Percentiles rank a stretch among this genome's conserved stretches.
These are phyloP conservation scores for Caenorhabditis doughertyi DNA, from an alignment of 2,888 invertebrate genomes.

Conservation along the genomic window DNA sequence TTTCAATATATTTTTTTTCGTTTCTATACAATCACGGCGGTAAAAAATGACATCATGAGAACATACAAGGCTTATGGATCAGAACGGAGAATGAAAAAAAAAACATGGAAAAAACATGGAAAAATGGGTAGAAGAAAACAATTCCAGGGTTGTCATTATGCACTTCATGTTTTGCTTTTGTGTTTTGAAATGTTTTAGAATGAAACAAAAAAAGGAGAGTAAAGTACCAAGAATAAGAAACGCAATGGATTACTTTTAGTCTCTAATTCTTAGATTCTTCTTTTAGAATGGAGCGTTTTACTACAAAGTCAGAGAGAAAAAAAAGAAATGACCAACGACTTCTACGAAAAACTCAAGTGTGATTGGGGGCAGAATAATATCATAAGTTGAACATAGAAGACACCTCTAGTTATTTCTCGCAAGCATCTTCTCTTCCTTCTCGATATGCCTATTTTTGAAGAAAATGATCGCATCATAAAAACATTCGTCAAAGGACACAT, in stretches of 20 bases:
- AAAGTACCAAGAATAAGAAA: constrained; percentile 31
- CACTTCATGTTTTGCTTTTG: constrained; percentile 25
- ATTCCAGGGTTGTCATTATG: constrained; percentile 8
- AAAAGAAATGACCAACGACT: constrained; percentile 19
- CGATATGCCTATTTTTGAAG: constrained; percentile 54
- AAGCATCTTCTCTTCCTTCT: constrained; percentile 21
- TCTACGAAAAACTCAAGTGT: constrained; percentile 39
- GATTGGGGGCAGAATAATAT: constrained; percentile 45
- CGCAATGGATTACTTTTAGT: constrained; percentile 41
- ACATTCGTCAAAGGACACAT: constrained; percentile 64
- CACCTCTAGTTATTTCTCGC: constrained; percentile 26
- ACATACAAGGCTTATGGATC: constrained; percentile 15
- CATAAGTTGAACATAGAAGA: constrained; percentile 48
- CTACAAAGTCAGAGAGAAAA: neutral
- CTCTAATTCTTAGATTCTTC: constrained; percentile 33
- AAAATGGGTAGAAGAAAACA: constrained; percentile 3
- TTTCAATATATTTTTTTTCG: constrained; percentile 24
- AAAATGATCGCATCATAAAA: constrained; percentile 59
- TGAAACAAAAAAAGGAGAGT: constrained; percentile 25
- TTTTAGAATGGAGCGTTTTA: constrained; percentile 11
- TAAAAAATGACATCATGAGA: constrained; percentile 21
- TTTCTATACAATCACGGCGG: constrained; percentile 7
- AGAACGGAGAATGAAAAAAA: constrained; percentile 14
- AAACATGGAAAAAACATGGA: neutral
- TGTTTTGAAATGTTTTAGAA: constrained; percentile 39